Evolutionary conservation across 1,140 invertebrate genomes (phyloP).

Genomic region (Caerostris extrusa): DNA sequence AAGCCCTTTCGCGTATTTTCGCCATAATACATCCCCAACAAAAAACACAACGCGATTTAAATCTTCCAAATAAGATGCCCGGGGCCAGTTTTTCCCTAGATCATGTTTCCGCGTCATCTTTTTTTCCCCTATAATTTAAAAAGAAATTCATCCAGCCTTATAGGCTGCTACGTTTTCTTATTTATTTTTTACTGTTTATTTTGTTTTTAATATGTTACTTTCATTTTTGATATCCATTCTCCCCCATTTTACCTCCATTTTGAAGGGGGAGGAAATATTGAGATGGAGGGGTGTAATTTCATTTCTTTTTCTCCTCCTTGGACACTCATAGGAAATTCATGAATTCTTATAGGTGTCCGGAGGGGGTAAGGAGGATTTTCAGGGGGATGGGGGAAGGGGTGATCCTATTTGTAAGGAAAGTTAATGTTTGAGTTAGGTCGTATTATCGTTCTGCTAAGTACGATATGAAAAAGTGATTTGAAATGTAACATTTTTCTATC

Average conservation of each 20-base stretch:
- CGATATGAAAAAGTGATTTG: background rate
- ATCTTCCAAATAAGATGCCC: constrained; percentile 45
- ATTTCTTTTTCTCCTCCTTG: constrained; percentile 20
- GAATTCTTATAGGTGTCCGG: background rate
- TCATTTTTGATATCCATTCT: background rate
- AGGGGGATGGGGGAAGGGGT: background rate
- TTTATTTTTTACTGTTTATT: background rate
- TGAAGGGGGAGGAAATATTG: background rate
- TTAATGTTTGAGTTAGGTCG: background rate
- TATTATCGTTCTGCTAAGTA: background rate
- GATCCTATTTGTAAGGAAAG: background rate
- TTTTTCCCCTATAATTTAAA: constrained; percentile 58
- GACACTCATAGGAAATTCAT: constrained; percentile 65
- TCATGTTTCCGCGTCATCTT: constrained; percentile 65
- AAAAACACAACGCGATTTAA: background rate
- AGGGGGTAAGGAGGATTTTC: no score
- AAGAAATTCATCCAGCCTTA: constrained; percentile 30
- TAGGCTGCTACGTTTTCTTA: background rate
- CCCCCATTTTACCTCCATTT: background rate
- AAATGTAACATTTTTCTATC: background rate
- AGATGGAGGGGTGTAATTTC: constrained; percentile 49
- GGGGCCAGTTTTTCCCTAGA: constrained; percentile 43
- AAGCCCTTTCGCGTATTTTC: no score
- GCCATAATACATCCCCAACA: background rate
- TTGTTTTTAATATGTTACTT: background rate